A percentile compares a stretch with the other conserved stretches of the same genome.
These are phyloP conservation scores for Heliocidaris tuberculata DNA, from an alignment of 35 echinoderm and acorn worm genomes.

Conservation along the genomic window DNA sequence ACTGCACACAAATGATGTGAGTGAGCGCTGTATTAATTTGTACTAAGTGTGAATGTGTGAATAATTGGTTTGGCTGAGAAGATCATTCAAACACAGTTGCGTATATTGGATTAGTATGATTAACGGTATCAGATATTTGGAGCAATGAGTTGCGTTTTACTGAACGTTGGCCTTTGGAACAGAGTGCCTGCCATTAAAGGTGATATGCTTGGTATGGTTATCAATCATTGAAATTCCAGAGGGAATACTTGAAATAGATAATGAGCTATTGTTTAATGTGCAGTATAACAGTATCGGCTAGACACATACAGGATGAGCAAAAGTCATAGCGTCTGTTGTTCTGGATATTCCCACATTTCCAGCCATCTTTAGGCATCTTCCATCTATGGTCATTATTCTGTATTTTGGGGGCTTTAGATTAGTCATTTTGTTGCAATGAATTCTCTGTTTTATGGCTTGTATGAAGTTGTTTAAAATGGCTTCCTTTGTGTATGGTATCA, in stretches of 20 bases:
- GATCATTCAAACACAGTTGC: not conserved
- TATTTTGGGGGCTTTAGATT: not conserved
- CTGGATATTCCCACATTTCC: not conserved
- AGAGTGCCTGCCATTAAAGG: not conserved
- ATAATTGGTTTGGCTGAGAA: not conserved
- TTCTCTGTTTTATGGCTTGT: too few relatives aligned
- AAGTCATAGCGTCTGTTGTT: not conserved
- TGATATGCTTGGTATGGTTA: not conserved
- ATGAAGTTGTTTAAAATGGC: too few relatives aligned
- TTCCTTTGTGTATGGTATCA: too few relatives aligned
- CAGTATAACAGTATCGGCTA: not conserved
- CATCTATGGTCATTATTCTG: not conserved
- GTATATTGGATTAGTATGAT: not conserved
- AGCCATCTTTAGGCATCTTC: not conserved
- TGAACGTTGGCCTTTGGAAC: not conserved
- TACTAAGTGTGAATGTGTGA: not conserved
- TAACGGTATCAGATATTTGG: not conserved
- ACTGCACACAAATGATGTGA: not conserved
- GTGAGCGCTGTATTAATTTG: too few relatives aligned
- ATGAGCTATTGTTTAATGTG: not conserved
- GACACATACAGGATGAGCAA: not conserved
- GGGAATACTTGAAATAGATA: not conserved
- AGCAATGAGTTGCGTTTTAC: not conserved
- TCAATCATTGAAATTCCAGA: not conserved
- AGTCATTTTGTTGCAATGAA: too few relatives aligned